These are phyloP conservation scores for Neofelis nebulosa DNA, from an alignment of 2,113 vertebrate genomes.

Conservation along the genomic window DNA sequence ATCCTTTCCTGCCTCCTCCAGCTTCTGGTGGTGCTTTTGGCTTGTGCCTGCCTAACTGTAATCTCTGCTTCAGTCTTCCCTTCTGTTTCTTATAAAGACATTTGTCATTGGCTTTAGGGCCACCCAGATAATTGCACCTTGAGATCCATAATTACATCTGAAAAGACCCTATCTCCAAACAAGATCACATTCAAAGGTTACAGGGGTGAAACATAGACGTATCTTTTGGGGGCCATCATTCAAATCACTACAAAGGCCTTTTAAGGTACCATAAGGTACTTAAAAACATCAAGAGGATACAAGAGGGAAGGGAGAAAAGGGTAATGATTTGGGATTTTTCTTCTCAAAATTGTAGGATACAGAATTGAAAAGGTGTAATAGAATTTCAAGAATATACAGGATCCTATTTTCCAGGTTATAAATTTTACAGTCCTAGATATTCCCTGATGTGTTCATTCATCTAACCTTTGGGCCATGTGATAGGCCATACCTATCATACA, in stretches of 20 bases:
- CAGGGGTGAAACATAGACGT: background rate
- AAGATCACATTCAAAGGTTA: background rate
- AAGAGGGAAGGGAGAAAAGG: background rate
- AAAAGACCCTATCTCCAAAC: background rate
- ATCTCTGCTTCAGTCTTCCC: background rate
- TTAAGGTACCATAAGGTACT: background rate
- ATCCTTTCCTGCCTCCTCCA: background rate
- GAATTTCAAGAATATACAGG: background rate
- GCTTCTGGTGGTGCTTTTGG: background rate
- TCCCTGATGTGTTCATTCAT: background rate
- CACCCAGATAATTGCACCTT: background rate
- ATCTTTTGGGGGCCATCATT: background rate
- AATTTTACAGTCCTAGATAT: background rate
- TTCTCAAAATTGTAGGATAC: background rate
- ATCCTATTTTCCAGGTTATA: background rate
- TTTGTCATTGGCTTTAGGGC: background rate
- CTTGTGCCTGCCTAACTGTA: background rate
- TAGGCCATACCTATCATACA: background rate
- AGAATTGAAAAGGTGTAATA: background rate
- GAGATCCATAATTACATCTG: background rate
- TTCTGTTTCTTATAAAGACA: background rate
- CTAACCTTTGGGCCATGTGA: background rate
- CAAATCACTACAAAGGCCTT: background rate
- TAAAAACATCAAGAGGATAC: background rate
- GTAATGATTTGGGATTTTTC: background rate